Evolutionary conservation across 2,113 vertebrate genomes (phyloP).

Genomic region (Desmodus rotundus): DNA sequence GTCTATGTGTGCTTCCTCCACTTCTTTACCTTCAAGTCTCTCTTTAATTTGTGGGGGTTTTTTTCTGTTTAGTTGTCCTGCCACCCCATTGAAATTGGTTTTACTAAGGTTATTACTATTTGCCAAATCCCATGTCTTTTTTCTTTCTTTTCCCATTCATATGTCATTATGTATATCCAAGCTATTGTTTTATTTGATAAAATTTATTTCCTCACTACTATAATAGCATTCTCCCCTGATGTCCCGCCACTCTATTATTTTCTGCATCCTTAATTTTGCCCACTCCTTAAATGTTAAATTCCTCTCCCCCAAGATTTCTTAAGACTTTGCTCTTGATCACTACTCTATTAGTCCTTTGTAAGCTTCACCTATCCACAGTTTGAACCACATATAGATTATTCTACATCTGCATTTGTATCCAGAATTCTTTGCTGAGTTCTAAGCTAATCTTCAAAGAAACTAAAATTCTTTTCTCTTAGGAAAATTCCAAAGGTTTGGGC

Average conservation of each 20-base stretch:
- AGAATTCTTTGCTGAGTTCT: not conserved
- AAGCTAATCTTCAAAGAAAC: not conserved
- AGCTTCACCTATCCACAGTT: not conserved
- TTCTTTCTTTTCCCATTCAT: not conserved
- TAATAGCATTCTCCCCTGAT: not conserved
- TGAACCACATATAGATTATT: not conserved
- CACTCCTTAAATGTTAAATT: not conserved
- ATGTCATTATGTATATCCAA: not conserved
- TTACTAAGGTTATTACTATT: not conserved
- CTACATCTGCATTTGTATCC: not conserved
- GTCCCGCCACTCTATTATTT: not conserved
- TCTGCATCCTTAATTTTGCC: not conserved
- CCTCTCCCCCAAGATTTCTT: not conserved
- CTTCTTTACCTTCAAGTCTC: not conserved
- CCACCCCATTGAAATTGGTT: not conserved
- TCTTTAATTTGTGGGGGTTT: not conserved
- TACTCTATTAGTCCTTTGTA: not conserved
- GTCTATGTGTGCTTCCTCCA: not conserved
- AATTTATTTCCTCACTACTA: not conserved
- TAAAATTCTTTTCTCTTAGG: not conserved
- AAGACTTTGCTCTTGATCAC: not conserved
- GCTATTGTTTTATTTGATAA: not conserved
- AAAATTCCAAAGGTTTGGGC: not conserved
- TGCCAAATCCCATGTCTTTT: not conserved
- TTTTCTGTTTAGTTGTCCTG: not conserved